Percentiles rank a stretch among this genome's conserved stretches.
Evolutionary conservation across 2,113 vertebrate genomes (phyloP).

Genomic region (Gasterosteus aculeatus): DNA sequence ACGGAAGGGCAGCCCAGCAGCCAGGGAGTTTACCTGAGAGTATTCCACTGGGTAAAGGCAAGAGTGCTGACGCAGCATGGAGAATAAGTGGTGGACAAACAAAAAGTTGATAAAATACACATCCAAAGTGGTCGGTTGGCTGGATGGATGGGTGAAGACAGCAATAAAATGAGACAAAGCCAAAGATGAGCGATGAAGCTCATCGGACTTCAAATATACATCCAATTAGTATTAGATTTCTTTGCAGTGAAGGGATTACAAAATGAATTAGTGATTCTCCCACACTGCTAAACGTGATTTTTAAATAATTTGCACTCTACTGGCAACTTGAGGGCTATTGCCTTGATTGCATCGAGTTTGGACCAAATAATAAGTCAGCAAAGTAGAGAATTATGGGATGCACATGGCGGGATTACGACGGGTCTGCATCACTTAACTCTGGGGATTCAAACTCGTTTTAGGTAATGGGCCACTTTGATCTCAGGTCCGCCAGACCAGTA

Average conservation of each 20-base stretch:
- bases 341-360: not conserved
- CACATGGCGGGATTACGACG: no score
- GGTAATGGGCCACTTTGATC: no score
- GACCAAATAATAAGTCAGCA: no score
- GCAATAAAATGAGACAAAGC: constrained; percentile 6
- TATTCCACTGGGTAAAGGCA: constrained; percentile 80
- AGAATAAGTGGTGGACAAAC: constrained; percentile 76
- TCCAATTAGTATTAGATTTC: not conserved
- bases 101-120: constrained; percentile 76
- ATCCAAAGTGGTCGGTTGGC: constrained; percentile 49
- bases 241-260: not conserved
- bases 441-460: no score
- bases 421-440: no score
- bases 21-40: constrained; percentile 73
- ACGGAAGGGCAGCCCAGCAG: constrained; percentile 36
- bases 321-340: not conserved
- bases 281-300: not conserved
- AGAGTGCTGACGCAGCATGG: constrained; percentile 80
- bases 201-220: not conserved
- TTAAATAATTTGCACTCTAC: not conserved
- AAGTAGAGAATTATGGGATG: no score
- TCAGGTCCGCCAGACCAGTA: no score
- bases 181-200: constrained; percentile 25
- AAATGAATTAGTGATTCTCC: not conserved
- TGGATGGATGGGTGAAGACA: constrained; percentile 15